phyloP scores from a whole-genome alignment of 2,797 vertebrate species.

The Poeciliopsis turneri region DNA sequence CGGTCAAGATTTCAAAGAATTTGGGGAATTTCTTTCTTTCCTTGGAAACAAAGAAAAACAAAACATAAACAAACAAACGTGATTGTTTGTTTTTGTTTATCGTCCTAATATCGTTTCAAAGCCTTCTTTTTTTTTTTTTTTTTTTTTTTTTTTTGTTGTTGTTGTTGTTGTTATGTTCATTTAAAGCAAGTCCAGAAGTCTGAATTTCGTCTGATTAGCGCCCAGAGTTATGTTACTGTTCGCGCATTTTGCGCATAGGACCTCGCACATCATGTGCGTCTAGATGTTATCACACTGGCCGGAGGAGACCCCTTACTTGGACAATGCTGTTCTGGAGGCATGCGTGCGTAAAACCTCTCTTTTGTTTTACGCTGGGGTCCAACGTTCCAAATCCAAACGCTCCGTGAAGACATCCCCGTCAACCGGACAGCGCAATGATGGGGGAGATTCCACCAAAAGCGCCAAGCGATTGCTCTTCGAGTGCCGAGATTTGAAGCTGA shows the following conservation, averaged over 20 bases:
- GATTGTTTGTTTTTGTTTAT: no score
- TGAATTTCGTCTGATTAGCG: not conserved
- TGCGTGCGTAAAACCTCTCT: conserved; percentile 16
- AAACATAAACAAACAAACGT: not conserved
- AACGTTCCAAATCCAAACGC: not conserved
- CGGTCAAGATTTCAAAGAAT: not conserved
- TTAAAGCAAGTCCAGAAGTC: not conserved
- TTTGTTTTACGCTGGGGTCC: conserved; percentile 22
- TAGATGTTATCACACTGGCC: conserved; percentile 1
- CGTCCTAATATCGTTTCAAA: not conserved
- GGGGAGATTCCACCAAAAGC: not conserved
- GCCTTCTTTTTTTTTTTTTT: not conserved
- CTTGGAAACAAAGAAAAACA: not conserved
- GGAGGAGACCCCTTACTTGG: not conserved
- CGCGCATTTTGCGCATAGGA: not conserved
- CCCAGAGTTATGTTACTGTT: not conserved
- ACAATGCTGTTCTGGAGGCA: not conserved
- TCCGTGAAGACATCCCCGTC: not conserved
- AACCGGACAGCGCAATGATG: not conserved
- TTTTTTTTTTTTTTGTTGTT: no score
- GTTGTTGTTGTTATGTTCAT: not conserved
- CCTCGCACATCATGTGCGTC: conserved; percentile 1
- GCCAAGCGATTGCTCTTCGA: not conserved
- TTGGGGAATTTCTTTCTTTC: not conserved
- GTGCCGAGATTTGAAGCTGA: not conserved